phyloP scores from a whole-genome alignment of 2,888 invertebrate species.

The Dromius quadrimaculatus region DNA sequence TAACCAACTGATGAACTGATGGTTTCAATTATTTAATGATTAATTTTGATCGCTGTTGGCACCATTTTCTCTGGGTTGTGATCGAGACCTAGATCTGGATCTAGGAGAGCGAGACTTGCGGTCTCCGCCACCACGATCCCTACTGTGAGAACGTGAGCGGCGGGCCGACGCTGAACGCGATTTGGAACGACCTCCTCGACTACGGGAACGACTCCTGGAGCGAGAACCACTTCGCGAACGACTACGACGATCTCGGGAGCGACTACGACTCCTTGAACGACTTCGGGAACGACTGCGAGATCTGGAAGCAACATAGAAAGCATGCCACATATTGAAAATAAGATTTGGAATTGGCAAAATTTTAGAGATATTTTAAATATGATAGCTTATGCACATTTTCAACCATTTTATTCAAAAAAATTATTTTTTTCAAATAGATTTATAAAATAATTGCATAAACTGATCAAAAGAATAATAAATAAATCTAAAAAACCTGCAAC shows the following conservation, averaged over 20 bases:
- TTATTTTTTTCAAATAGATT: background rate
- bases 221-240: conserved; percentile 65
- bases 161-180: conserved; percentile 59
- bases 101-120: conserved; percentile 60
- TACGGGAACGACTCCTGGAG: conserved; percentile 64
- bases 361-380: conserved; percentile 31
- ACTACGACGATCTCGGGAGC: conserved; percentile 64
- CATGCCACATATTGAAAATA: conserved; percentile 36
- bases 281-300: conserved; percentile 64
- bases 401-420: background rate
- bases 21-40: background rate
- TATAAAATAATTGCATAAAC: too few species aligned
- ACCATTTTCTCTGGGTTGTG: conserved; percentile 65
- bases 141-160: conserved; percentile 62
- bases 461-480: background rate
- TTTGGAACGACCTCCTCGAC: conserved; percentile 60
- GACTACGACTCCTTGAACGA: conserved; percentile 56
- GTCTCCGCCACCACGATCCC: conserved; percentile 57
- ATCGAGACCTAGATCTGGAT: conserved; percentile 64
- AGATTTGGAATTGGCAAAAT: background rate
- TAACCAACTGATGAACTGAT: conserved; percentile 6
- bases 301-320: conserved; percentile 56
- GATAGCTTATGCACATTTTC: conserved; percentile 34
- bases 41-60: conserved; percentile 60
- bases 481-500: conserved; percentile 12